Evolutionary conservation across 1,140 invertebrate species (phyloP), one percentile per base, ranked within the genome.

Genomic region (Heliconius melpomene): DNA sequence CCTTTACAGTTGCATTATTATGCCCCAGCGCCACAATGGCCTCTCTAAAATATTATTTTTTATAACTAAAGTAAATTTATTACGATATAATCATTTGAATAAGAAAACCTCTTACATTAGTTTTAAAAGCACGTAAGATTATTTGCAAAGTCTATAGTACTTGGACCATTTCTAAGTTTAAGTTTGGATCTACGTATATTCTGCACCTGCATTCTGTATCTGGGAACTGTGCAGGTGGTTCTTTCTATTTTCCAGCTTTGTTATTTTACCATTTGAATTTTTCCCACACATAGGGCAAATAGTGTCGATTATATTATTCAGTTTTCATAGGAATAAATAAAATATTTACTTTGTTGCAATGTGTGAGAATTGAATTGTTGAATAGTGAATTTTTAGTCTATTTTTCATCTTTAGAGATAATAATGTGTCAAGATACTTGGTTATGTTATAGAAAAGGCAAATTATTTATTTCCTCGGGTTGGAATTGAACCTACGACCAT

Each of bases 151-250:
- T 74, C 46, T 74, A 74, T 50, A 46, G 52, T 36, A 46, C 74
- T 75, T 32, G 52, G 26, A 36, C 74, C 74, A 60, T 60, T 57
- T 6, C 52, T 75, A 36, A 57, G 50, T 54, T 75, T 38, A 38
- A 75, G 74, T 75, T 60, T 40, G 13, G 54, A 66, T 75, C 74
- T 75, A 20, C 16, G 50, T 52, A 66, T 60, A 66, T 75, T 60
- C 74, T 60, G 20, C 74, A 66, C 74, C 54, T 75, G 74, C 20
- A 60, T 32, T 57, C 20, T 60, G 60, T 66, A 66, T 66, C 60
- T 66, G 52, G n/a, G 54, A 75, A 38, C n/a, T 40, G 29, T 36
- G 74, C 74, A 38, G 54, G 74, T 75, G 74, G 50, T 66, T 57
- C 32, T 32, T 57, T 29, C 54, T 36, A 57, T 57, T 57, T 32